A percentile compares a stretch with the other conserved stretches of the same genome.
These are phyloP conservation scores for Physocephala rufipes DNA, from an alignment of 2,888 invertebrate species.

Conservation along the genomic window DNA sequence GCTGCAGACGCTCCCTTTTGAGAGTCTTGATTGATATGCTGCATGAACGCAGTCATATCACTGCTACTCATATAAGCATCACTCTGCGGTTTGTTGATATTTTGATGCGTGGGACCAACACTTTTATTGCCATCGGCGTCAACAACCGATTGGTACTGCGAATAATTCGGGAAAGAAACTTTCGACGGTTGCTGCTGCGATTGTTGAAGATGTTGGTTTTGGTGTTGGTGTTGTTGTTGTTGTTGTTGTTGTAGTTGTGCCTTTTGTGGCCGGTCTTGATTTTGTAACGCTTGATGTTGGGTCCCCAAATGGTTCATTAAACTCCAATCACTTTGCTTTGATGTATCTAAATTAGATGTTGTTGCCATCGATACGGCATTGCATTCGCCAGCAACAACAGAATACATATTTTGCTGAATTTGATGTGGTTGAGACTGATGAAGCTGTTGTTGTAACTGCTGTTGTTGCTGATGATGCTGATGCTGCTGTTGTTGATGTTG, in stretches of 20 bases:
- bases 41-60: conserved; percentile 60
- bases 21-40: conserved; percentile 55
- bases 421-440: conserved; percentile 37
- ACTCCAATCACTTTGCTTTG: conserved; percentile 40
- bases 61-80: conserved; percentile 44
- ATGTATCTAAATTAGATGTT: conserved; percentile 21
- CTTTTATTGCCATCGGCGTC: conserved; percentile 35
- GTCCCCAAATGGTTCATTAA: conserved; percentile 21
- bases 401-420: conserved; percentile 20
- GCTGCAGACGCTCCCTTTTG: conserved; percentile 45
- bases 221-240: conserved; percentile 7
- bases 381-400: not conserved
- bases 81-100: conserved; percentile 31
- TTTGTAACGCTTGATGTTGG: conserved; percentile 43
- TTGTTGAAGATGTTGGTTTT: conserved; percentile 5
- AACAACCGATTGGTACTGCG: conserved; percentile 57
- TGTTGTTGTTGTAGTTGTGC: conserved; percentile 7
- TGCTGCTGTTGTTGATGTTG: conserved; percentile 45
- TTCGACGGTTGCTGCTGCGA: conserved; percentile 36
- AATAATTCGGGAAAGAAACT: conserved; percentile 56
- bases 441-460: conserved; percentile 41
- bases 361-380: conserved; percentile 5
- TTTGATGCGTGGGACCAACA: conserved; percentile 15
- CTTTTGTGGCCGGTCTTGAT: conserved; percentile 6
- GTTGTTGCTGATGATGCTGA: conserved; percentile 37